Evolutionary conservation across 2,113 vertebrate genomes (phyloP).

Genomic region (Calidris pugnax): DNA sequence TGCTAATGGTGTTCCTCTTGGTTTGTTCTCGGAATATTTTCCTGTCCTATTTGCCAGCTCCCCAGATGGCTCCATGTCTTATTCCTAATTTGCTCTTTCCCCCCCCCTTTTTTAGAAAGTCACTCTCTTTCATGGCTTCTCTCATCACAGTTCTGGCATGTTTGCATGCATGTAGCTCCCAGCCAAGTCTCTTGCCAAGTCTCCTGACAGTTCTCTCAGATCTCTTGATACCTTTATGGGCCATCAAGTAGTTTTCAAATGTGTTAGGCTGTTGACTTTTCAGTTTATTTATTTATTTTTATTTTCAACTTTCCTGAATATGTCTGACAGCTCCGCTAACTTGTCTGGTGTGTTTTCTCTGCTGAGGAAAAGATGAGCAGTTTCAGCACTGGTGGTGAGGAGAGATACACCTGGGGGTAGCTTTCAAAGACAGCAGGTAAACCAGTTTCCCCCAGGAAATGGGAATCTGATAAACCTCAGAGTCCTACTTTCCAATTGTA

Average conservation of each 20-base stretch:
- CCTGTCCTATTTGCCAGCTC: conserved; percentile 14
- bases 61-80: conserved; percentile 28
- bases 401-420: not conserved
- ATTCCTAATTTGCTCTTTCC: conserved; percentile 2
- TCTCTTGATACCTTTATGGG: not conserved
- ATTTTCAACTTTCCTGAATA: not conserved
- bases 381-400: not conserved
- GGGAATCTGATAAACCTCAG: not conserved
- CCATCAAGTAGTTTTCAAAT: conserved; percentile 13
- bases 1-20: conserved; percentile 25
- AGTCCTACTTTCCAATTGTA: not conserved
- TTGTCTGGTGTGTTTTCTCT: not conserved
- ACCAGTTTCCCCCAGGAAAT: not conserved
- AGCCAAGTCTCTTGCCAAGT: conserved; percentile 26
- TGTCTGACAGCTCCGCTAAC: not conserved
- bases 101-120: not conserved
- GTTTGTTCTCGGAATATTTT: conserved; percentile 35
- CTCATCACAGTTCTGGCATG: conserved; percentile 25
- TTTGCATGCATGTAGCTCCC: not conserved
- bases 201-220: not conserved
- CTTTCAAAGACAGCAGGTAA: not conserved
- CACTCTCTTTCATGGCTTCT: conserved; percentile 7
- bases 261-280: not conserved
- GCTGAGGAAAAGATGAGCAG: not conserved
- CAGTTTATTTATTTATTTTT: not conserved